Evolutionary conservation across 1,140 invertebrate genomes (phyloP), one percentile per base, ranked within the genome.

Genomic region (Adelges cooleyi): DNA sequence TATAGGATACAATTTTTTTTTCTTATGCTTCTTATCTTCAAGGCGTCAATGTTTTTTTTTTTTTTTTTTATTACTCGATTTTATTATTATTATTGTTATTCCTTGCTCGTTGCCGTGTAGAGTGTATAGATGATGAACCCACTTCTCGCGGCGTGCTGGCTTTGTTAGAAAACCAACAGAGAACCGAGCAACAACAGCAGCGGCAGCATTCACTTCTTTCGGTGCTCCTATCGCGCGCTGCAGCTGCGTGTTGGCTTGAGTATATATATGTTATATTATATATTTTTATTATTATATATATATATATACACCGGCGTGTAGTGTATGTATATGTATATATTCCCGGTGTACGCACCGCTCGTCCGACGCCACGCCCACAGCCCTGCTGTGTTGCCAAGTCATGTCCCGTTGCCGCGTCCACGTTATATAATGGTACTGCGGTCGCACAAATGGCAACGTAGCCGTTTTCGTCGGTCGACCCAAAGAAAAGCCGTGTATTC

Each of bases 181-280:
- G n/a, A n/a, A n/a, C n/a, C n/a, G n/a, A n/a, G n/a, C n/a, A n/a
- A n/a, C n/a, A n/a, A 33, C 29, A 25, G 40, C 42, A 36, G 18
- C 51, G 38, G 56, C 40, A 42, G 56, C 38, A 62, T 62, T 62
- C 56, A 62, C 56, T 42, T 62, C n/a, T 33, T 5, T 33, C 56
- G 56, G 42, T 59, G 54, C 46, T 62, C 56, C 56, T 62, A 62
- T 46, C 40, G 38, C 54, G 40, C 40, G 17, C 38, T 10, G 56
- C 56, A 62, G 56, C 56, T 62, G 56, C 56, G 56, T 62, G 25
- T 62, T 46, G 42, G 25, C 40, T 62, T 44, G 56, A 27, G 33
- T 62, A 25, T 59, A 56, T 56, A 53, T 53, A 44, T 44, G n/a
- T 44, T 44, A 44, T 44, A 44, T 44, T n/a, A n/a, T 44, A 44